phyloP scores from a whole-genome alignment of 2,888 invertebrate genomes.

The Perdita meconis region DNA sequence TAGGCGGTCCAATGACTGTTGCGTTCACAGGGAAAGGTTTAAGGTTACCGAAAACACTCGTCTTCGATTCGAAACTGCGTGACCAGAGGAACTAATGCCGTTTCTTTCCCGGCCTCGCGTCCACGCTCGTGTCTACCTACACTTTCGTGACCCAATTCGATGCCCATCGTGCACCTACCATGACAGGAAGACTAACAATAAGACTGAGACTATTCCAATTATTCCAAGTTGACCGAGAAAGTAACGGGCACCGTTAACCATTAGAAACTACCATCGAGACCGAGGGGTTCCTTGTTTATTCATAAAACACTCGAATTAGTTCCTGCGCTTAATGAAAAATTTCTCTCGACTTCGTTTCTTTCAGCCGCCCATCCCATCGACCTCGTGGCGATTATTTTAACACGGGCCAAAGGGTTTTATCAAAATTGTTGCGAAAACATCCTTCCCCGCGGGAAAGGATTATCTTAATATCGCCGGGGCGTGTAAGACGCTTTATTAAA shows the following conservation, averaged over 20 bases:
- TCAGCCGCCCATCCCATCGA: background rate
- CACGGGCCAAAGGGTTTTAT: background rate
- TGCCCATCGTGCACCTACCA: conserved; percentile 15
- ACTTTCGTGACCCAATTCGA: conserved; percentile 36
- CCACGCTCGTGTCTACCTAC: conserved; percentile 16
- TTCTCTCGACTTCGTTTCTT: background rate
- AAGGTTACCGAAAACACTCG: conserved; percentile 37
- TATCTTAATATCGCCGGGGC: background rate
- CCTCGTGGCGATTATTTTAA: background rate
- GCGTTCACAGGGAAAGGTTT: conserved; percentile 36
- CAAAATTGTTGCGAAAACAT: conserved; percentile 10
- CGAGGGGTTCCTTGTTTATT: conserved; percentile 13
- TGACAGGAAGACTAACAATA: background rate
- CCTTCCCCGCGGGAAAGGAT: background rate
- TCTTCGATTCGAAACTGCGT: background rate
- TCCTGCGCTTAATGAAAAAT: conserved; percentile 6
- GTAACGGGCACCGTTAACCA: background rate
- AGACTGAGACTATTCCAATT: background rate
- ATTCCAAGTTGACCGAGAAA: background rate
- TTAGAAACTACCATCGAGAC: background rate
- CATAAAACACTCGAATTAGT: conserved; percentile 30
- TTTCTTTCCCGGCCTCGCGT: background rate
- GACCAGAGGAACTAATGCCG: background rate
- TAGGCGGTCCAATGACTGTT: background rate
- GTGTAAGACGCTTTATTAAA: background rate